Evolutionary conservation across 2,113 vertebrate species (phyloP).

Genomic region (Enhydra lutris): DNA sequence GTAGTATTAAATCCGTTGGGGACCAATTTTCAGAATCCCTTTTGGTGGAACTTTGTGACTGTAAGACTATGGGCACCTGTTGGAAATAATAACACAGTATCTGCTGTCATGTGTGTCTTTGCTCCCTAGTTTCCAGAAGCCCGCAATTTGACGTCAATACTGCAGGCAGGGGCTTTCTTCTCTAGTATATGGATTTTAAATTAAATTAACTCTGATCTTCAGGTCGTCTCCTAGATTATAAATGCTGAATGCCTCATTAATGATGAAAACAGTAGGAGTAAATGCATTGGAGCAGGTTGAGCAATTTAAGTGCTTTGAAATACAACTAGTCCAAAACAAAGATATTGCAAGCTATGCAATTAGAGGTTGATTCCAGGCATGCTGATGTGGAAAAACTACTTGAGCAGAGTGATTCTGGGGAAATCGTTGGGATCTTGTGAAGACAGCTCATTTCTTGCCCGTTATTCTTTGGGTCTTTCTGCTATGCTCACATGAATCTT

Average conservation of each 20-base stretch:
- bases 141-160: not conserved
- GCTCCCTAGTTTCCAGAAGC: not conserved
- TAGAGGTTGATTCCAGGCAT: conserved; percentile 24
- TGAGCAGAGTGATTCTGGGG: not conserved
- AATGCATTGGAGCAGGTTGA: conserved; percentile 53
- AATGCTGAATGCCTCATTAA: conserved; percentile 67
- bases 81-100: not conserved
- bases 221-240: conserved; percentile 58
- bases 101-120: not conserved
- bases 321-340: conserved; percentile 28
- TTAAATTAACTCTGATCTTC: conserved; percentile 71
- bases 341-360: conserved; percentile 24
- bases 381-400: not conserved
- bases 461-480: not conserved
- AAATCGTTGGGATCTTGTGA: not conserved
- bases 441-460: not conserved
- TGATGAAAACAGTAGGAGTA: conserved; percentile 50
- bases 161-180: conserved; percentile 36
- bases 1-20: not conserved
- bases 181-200: conserved; percentile 65
- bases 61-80: not conserved
- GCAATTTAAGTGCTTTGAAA: conserved; percentile 59
- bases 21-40: not conserved
- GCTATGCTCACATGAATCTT: not conserved
- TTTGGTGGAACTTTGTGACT: not conserved